phyloP scores from a whole-genome alignment of 2,797 vertebrate species.

The Myotis planiceps region DNA sequence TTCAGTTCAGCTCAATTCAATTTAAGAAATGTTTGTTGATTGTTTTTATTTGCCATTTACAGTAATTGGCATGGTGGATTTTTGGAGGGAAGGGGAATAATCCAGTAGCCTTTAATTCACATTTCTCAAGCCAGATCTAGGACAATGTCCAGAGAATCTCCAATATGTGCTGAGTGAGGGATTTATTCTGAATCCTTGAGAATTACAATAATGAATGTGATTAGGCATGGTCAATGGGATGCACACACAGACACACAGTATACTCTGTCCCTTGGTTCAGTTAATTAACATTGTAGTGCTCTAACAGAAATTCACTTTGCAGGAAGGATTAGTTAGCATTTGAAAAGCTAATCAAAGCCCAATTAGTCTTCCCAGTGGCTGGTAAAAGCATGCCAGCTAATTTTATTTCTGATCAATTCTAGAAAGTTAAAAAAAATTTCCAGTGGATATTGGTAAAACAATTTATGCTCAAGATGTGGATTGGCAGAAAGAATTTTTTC shows the following conservation, averaged over 20 bases:
- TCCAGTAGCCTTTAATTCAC: not conserved
- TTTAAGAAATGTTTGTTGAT: not conserved
- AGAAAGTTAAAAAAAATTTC: not conserved
- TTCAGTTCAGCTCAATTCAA: not conserved
- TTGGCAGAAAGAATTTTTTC: not conserved
- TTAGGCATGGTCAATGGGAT: not conserved
- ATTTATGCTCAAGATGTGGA: not conserved
- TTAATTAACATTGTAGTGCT: not conserved
- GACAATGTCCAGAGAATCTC: not conserved
- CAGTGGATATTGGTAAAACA: not conserved
- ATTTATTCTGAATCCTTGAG: not conserved
- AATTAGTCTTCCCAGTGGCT: not conserved
- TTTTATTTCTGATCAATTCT: not conserved
- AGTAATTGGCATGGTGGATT: not conserved
- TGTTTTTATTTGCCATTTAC: not conserved
- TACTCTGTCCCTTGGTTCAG: not conserved
- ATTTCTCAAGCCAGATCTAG: not conserved
- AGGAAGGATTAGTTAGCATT: not conserved
- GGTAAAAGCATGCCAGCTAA: not conserved
- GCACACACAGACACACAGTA: not conserved
- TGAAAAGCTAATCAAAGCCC: conserved; percentile 3
- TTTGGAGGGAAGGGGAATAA: not conserved
- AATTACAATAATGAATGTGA: not conserved
- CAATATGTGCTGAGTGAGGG: not conserved
- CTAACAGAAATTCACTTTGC: not conserved